Conservation (phyloP, 2,113 vertebrate species). For the Zosterops japonicus region DNA sequence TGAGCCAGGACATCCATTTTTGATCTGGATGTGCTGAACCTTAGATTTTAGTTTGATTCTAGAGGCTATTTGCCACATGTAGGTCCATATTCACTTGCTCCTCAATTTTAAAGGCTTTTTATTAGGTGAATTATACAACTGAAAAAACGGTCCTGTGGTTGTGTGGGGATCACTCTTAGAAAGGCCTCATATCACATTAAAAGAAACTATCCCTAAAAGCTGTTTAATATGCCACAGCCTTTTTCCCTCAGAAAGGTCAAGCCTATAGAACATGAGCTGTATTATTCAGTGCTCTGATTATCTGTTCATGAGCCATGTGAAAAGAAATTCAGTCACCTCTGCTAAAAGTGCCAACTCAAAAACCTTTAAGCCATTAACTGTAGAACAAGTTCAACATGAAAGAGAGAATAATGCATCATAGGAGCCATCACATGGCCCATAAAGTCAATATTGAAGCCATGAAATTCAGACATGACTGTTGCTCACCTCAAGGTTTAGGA, state of each 20-base stretch:
- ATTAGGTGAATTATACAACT: not conserved
- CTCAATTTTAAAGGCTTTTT: not conserved
- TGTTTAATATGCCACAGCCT: not conserved
- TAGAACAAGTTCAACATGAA: not conserved
- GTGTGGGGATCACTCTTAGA: not conserved
- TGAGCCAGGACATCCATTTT: not conserved
- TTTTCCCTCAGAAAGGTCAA: not conserved
- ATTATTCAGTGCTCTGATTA: slow-evolving; percentile 4
- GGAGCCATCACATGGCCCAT: slow-evolving; percentile 14
- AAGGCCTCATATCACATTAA: not conserved
- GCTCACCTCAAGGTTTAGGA: not conserved
- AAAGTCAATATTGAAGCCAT: slow-evolving; percentile 20
- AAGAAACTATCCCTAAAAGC: not conserved
- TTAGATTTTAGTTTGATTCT: not conserved
- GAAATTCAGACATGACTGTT: not conserved
- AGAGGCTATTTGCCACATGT: not conserved
- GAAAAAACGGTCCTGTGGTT: not conserved
- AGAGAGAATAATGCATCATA: not conserved
- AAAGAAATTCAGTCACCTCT: not conserved
- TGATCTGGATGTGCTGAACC: not conserved
- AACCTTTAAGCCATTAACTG: not conserved
- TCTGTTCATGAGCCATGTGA: not conserved
- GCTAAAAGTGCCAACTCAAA: not conserved
- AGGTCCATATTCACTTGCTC: not conserved
- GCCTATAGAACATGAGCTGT: not conserved